phyloP scores from a whole-genome alignment of 2,797 vertebrate species.

The Fistularia tabacaria region DNA sequence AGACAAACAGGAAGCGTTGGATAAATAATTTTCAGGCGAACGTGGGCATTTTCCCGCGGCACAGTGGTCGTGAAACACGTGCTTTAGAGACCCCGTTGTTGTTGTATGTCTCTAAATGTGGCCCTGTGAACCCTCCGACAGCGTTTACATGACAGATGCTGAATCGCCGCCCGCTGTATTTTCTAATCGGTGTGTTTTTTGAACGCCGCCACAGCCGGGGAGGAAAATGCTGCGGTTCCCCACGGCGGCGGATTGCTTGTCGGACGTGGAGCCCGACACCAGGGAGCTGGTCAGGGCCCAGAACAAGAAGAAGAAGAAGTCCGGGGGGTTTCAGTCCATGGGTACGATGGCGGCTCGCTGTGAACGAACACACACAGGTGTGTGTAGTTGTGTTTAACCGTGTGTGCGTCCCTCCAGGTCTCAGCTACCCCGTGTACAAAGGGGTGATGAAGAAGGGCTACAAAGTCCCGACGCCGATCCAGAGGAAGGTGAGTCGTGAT shows the following conservation, averaged over 20 bases:
- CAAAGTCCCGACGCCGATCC: conserved; percentile 96
- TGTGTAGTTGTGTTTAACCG: background rate
- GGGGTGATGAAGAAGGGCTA: conserved; percentile 97
- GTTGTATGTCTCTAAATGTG: too few species aligned
- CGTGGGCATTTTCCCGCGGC: too few species aligned
- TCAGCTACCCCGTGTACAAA: conserved; percentile 91
- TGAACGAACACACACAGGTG: background rate
- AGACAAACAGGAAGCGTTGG: too few species aligned
- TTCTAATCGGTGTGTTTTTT: too few species aligned
- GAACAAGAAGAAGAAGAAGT: conserved; percentile 99
- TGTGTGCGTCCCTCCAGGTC: conserved; percentile 70
- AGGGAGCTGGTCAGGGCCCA: conserved; percentile 87
- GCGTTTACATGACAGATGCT: too few species aligned
- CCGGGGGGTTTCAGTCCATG: conserved; percentile 98
- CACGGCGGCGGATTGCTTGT: conserved; percentile 67
- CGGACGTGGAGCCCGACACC: conserved; percentile 87
- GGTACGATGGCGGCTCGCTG: conserved; percentile 67
- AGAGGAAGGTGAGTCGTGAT: conserved; percentile 82
- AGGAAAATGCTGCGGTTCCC: conserved; percentile 78
- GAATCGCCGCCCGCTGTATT: too few species aligned
- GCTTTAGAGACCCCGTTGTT: too few species aligned
- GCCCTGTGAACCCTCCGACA: too few species aligned
- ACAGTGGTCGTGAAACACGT: too few species aligned
- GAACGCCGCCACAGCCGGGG: conserved; percentile 29
- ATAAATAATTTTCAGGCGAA: too few species aligned